Base-by-base conservation (phyloP, 2,888 invertebrate genomes). In the Ashinkailepas kermadecensis region DNA sequence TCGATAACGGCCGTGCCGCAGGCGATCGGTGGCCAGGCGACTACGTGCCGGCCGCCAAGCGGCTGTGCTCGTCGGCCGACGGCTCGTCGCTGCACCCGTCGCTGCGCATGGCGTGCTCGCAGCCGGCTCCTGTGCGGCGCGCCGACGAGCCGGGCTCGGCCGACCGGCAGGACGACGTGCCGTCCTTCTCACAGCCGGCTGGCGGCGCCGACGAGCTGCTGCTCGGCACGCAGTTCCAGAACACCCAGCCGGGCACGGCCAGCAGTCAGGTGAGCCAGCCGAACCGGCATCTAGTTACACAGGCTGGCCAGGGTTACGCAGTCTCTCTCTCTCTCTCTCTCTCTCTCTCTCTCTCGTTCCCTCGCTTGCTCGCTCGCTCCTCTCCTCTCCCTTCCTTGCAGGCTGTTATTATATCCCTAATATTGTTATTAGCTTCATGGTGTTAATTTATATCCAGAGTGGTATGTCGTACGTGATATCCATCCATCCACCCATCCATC, bases 161-260 rank as follows among this genome's bases (percentile, higher is more conserved):
- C n/a, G 21, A 7, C 58, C 23, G 21, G 11, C 12, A 21, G 21
- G 23, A 58, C 21, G 57, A 78, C 57, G 57, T 78, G 78, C 78
- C 78, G 58, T 58, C 57, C 12, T 95, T 94, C 90, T 96, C 96
- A 62, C 97, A 97, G 88, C 96, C 96, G 1, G 92, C 92, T 65
- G 91, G 92, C 85, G 89, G 94, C 83, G 95, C 95, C 85, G 93
- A 95, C 89, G 89, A 96, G 86, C 89, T 96, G 85, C 89, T 95
- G 54, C 78, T 78, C n/a, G 58, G 78, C 78, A 78, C 78, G 0
- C 78, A 78, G 78, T 58, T 58, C 58, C 78, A 78, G 78, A 89
- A 90, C 82, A 89, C 90, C 25, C 90, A 90, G 85, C 87, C 86
- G 58, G 86, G 79, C 54, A 86, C 86, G 81, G 86, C 85, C 25